phyloP scores from a whole-genome alignment of 2,113 vertebrate species.

The Hystrix brachyura region DNA sequence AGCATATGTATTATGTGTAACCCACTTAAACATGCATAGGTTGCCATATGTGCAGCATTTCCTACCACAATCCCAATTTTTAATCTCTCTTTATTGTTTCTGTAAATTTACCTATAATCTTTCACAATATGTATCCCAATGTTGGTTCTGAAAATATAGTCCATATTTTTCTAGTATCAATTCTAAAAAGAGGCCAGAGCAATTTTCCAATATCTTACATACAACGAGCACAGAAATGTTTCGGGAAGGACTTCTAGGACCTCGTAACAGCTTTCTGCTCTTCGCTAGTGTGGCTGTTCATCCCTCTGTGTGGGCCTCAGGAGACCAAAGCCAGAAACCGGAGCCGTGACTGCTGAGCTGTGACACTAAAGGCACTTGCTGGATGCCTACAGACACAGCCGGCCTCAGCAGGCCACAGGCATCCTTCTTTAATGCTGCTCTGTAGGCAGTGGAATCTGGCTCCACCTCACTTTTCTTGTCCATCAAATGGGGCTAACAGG shows the following conservation, averaged over 20 bases:
- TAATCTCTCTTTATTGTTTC: neutral
- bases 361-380: neutral
- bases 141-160: conserved; percentile 13
- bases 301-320: neutral
- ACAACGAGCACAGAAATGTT: neutral
- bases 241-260: neutral
- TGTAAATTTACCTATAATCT: neutral
- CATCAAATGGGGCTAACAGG: conserved; percentile 60
- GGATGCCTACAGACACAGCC: neutral
- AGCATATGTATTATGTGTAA: neutral
- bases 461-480: conserved; percentile 66
- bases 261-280: neutral
- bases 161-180: neutral
- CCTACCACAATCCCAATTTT: neutral
- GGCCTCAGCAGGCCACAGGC: neutral
- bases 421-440: neutral
- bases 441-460: neutral
- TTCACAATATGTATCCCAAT: neutral
- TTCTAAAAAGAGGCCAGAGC: neutral
- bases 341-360: neutral
- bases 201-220: neutral
- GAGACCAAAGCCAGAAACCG: neutral
- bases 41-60: neutral
- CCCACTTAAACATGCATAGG: neutral
- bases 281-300: neutral